A percentile compares a stretch with the other conserved stretches of the same genome.
Evolutionary conservation across 2,888 invertebrate genomes (phyloP).

Genomic region (Syrphus vitripennis): DNA sequence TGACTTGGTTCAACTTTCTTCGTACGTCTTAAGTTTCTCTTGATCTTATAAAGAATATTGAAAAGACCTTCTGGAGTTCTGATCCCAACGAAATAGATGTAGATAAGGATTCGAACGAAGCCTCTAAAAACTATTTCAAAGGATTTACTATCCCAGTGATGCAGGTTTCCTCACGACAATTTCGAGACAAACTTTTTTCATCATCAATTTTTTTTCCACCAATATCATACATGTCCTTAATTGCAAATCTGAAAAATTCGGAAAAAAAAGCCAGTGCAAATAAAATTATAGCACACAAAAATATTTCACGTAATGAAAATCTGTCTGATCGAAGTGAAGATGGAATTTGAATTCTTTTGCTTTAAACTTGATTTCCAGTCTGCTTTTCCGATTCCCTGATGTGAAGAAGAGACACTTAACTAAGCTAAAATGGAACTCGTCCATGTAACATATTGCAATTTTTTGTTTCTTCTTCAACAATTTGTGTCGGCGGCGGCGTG

Average conservation of each 20-base stretch:
- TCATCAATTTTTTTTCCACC: neutral
- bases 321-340: neutral
- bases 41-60: too few species aligned
- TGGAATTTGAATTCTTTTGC: conserved; percentile 5
- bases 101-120: too few species aligned
- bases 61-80: too few species aligned
- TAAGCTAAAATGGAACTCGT: conserved; percentile 55
- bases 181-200: too few species aligned
- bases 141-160: too few species aligned
- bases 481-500: conserved; percentile 45
- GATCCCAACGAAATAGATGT: too few species aligned
- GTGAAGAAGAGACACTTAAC: conserved; percentile 24
- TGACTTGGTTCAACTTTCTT: too few species aligned
- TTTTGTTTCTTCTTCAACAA: conserved; percentile 33
- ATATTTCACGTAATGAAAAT: conserved; percentile 54
- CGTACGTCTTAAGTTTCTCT: too few species aligned
- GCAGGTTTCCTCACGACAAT: too few species aligned
- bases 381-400: neutral
- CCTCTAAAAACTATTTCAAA: too few species aligned
- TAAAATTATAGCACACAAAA: conserved; percentile 58
- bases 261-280: conserved; percentile 42
- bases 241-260: neutral
- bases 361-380: neutral
- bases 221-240: neutral
- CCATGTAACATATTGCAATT: conserved; percentile 50